Evolutionary conservation across 2,797 vertebrate species (phyloP).

Genomic region (Alosa sapidissima): DNA sequence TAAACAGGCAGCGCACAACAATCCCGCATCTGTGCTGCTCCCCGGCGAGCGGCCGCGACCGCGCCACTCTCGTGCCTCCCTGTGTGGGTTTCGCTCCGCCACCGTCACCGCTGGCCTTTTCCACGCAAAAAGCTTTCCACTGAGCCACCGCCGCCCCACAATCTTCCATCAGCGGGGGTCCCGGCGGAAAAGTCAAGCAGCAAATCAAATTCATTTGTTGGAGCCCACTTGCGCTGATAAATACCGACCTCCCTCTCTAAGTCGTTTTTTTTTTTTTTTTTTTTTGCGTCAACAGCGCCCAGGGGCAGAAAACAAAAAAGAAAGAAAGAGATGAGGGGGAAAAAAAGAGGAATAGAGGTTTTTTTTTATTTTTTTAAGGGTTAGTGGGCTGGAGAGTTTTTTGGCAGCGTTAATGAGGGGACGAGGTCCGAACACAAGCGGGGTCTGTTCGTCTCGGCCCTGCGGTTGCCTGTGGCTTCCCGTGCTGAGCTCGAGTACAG

Average conservation of each 20-base stretch:
- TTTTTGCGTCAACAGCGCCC: constrained; percentile 63
- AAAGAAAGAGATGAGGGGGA: background rate
- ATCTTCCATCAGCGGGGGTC: constrained; percentile 32
- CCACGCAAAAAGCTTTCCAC: background rate
- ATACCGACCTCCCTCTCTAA: constrained; percentile 32
- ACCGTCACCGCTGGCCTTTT: constrained; percentile 37
- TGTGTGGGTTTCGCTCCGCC: constrained; percentile 33
- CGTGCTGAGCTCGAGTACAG: background rate
- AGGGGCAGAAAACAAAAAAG: constrained; percentile 41
- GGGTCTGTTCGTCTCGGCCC: constrained; percentile 43
- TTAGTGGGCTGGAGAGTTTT: constrained; percentile 36
- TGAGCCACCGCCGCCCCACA: constrained; percentile 22
- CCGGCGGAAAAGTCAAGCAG: constrained; percentile 56
- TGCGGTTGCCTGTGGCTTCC: constrained; percentile 26
- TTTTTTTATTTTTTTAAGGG: constrained; percentile 6
- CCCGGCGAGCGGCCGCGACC: background rate
- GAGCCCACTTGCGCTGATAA: constrained; percentile 34
- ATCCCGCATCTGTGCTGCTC: constrained; percentile 38
- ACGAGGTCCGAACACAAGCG: constrained; percentile 49
- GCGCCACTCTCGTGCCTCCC: background rate
- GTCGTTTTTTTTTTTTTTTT: background rate
- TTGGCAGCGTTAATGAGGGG: constrained; percentile 34
- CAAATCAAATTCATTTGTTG: constrained; percentile 24
- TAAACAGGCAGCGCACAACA: constrained; percentile 54
- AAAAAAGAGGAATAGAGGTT: constrained; percentile 40